Conservation (phyloP, 2,113 vertebrate species). For the Corythornis madagascariensis region DNA sequence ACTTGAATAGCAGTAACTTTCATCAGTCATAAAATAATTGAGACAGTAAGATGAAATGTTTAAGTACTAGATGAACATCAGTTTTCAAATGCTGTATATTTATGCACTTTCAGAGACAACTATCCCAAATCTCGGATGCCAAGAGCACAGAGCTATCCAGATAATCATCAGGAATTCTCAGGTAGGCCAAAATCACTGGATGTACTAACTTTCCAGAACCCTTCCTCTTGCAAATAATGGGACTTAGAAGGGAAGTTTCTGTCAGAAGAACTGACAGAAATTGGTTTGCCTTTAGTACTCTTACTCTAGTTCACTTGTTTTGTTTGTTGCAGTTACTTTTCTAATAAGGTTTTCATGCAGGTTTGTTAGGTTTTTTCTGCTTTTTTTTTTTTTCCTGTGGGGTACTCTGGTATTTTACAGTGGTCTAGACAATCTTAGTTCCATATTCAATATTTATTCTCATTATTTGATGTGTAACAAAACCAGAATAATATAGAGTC, state of each 20-base stretch:
- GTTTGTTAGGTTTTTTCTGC: not conserved
- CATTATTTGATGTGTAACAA: not conserved
- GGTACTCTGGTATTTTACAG: not conserved
- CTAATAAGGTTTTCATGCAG: not conserved
- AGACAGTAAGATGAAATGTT: not conserved
- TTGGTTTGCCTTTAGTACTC: not conserved
- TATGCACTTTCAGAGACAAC: slow-evolving; percentile 83
- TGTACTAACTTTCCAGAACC: not conserved
- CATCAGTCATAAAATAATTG: not conserved
- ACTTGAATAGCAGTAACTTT: not conserved
- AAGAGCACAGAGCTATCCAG: slow-evolving; percentile 96
- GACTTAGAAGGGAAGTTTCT: not conserved
- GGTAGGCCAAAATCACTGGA: slow-evolving; percentile 74
- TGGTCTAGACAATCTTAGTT: not conserved
- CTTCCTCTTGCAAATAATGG: not conserved
- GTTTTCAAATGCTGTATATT: slow-evolving; percentile 3
- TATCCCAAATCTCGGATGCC: slow-evolving; percentile 97
- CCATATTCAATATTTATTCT: not conserved
- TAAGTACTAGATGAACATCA: not conserved
- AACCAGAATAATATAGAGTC: not conserved
- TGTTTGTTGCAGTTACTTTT: not conserved
- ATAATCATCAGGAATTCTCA: slow-evolving; percentile 98
- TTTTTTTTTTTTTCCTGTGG: not conserved
- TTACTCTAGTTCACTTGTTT: not conserved
- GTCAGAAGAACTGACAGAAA: not conserved